phyloP scores from a whole-genome alignment of 2,888 invertebrate species.

The Siphlonurus alternatus region DNA sequence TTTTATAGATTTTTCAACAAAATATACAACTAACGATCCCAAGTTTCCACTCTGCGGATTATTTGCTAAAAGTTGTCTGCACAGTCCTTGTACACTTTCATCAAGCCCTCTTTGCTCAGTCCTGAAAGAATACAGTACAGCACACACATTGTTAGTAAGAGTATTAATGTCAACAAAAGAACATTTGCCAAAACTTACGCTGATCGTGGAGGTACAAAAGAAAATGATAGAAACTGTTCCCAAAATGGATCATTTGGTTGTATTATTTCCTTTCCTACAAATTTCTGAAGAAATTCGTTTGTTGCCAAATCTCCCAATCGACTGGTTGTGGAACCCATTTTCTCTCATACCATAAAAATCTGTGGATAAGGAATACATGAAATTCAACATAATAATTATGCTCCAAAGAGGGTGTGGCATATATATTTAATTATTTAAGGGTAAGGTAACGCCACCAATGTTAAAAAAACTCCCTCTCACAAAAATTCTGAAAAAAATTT shows the following conservation, averaged over 20 bases:
- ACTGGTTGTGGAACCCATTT: slow-evolving; percentile 70
- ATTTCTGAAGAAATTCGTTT: slow-evolving; percentile 62
- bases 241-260: slow-evolving; percentile 81
- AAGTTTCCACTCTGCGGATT: slow-evolving; percentile 82
- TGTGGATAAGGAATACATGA: no score
- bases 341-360: no score
- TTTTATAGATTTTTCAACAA: slow-evolving; percentile 24
- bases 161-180: slow-evolving; percentile 4
- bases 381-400: no score
- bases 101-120: slow-evolving; percentile 69
- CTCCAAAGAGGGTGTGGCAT: no score
- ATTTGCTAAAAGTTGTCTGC: slow-evolving; percentile 63
- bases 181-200: slow-evolving; percentile 40
- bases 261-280: slow-evolving; percentile 65
- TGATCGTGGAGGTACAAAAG: slow-evolving; percentile 63
- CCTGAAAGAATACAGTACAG: slow-evolving; percentile 29
- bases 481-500: no score
- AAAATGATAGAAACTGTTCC: slow-evolving; percentile 85
- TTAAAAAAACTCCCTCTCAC: no score
- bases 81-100: slow-evolving; percentile 52
- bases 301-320: slow-evolving; percentile 58
- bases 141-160: neutral
- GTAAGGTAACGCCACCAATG: no score
- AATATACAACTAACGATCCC: slow-evolving; percentile 70
- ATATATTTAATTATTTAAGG: no score